A percentile compares a stretch with the other conserved stretches of the same genome.
These are phyloP conservation scores for Dolichomitus sp. DNA, from an alignment of 2,888 invertebrate genomes.

Conservation along the genomic window DNA sequence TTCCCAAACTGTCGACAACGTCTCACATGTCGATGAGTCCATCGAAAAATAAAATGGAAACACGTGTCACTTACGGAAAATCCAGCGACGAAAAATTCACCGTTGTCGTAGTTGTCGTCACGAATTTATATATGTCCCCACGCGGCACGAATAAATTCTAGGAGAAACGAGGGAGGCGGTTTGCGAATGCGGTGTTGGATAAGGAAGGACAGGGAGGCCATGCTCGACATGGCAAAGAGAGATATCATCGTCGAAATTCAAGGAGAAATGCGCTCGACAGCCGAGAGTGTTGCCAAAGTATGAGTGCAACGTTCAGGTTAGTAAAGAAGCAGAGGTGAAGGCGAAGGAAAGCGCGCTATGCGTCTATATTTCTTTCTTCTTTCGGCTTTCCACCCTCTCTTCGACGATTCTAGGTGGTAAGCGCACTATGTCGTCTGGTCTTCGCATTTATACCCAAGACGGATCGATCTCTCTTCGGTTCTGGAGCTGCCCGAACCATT, in stretches of 20 bases:
- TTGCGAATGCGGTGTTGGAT: not conserved
- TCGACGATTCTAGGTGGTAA: slow-evolving; percentile 28
- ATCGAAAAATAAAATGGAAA: slow-evolving; percentile 19
- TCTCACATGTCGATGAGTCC: slow-evolving; percentile 13
- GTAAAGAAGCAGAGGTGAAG: slow-evolving; percentile 19
- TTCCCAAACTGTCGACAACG: not conserved
- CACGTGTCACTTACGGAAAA: slow-evolving; percentile 16
- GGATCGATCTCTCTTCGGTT: slow-evolving; percentile 61
- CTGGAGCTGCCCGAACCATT: slow-evolving; percentile 25
- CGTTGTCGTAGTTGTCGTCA: slow-evolving; percentile 25
- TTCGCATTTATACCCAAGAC: slow-evolving; percentile 17
- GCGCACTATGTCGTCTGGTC: slow-evolving; percentile 15
- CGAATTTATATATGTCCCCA: slow-evolving; percentile 63
- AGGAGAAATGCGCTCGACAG: slow-evolving; percentile 35
- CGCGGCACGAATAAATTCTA: slow-evolving; percentile 64
- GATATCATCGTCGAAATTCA: slow-evolving; percentile 62
- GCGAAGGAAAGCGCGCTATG: slow-evolving; percentile 31
- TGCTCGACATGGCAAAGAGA: slow-evolving; percentile 29
- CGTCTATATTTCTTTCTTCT: slow-evolving; percentile 44
- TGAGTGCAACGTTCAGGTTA: not conserved
- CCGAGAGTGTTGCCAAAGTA: slow-evolving; percentile 37
- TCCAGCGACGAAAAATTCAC: slow-evolving; percentile 23
- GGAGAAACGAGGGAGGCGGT: not conserved
- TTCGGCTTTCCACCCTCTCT: slow-evolving; percentile 8
- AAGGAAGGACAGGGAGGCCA: slow-evolving; percentile 54